A percentile compares a stretch with the other conserved stretches of the same genome.
Evolutionary conservation across 2,888 invertebrate species (phyloP).

Genomic region (Cryptops parisi): DNA sequence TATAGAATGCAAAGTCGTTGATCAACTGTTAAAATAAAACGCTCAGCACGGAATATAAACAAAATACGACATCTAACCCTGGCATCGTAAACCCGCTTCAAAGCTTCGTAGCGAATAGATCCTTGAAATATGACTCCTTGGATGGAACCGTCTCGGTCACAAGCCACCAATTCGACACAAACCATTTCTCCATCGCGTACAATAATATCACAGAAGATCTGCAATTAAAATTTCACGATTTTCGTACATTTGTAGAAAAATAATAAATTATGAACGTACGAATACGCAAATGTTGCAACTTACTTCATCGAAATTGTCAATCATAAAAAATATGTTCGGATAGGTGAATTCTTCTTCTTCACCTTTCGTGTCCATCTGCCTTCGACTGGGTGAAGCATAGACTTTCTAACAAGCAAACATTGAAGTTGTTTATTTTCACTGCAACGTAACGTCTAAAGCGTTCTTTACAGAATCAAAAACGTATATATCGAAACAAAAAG

Average conservation of each 20-base stretch:
- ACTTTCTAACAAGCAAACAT: slow-evolving; percentile 45
- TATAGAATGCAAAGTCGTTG: too few species aligned
- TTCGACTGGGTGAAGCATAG: slow-evolving; percentile 90
- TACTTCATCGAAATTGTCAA: slow-evolving; percentile 97
- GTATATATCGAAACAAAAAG: neutral
- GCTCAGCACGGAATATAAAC: too few species aligned
- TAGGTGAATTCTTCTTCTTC: slow-evolving; percentile 98
- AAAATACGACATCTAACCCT: slow-evolving; percentile 67
- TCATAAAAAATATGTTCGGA: slow-evolving; percentile 98
- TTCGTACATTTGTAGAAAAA: too few species aligned
- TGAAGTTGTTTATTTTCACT: neutral
- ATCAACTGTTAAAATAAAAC: too few species aligned
- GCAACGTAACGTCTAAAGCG: slow-evolving; percentile 6
- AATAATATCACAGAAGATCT: slow-evolving; percentile 89
- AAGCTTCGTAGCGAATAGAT: slow-evolving; percentile 91
- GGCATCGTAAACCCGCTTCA: slow-evolving; percentile 91
- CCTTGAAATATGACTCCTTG: slow-evolving; percentile 95
- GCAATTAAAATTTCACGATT: slow-evolving; percentile 20
- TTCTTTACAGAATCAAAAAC: too few species aligned
- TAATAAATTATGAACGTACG: neutral
- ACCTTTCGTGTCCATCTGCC: slow-evolving; percentile 96
- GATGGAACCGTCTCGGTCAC: slow-evolving; percentile 66
- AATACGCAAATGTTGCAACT: neutral
- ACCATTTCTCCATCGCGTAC: slow-evolving; percentile 98
- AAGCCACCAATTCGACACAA: slow-evolving; percentile 91